These are phyloP conservation scores for Terebella lapidaria DNA, from an alignment of 2,888 invertebrate species.

Conservation along the genomic window DNA sequence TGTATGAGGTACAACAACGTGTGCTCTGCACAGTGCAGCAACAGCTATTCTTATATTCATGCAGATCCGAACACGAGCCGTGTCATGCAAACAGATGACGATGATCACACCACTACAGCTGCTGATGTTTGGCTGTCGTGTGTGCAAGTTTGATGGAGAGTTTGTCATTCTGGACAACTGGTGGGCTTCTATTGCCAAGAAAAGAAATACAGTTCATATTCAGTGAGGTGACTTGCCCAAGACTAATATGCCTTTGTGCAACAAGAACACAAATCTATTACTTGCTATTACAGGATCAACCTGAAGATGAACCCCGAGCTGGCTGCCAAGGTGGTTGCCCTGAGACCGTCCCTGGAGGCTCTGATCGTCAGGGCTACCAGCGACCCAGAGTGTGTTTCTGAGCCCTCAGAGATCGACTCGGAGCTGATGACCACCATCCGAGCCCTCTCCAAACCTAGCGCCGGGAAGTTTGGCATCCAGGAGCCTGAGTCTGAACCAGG, in stretches of 20 bases:
- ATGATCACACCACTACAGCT: conserved; percentile 93
- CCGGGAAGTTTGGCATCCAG: conserved; percentile 55
- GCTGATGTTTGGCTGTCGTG: conserved; percentile 83
- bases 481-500: conserved; percentile 8
- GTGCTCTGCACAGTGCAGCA: too few relatives aligned
- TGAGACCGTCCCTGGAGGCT: conserved; percentile 83
- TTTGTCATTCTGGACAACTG: conserved; percentile 81
- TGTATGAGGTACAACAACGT: too few relatives aligned
- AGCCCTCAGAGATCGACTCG: conserved; percentile 64
- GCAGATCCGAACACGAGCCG: conserved; percentile 83
- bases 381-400: conserved; percentile 71
- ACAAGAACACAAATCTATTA: not conserved
- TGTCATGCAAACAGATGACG: conserved; percentile 92
- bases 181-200: conserved; percentile 54
- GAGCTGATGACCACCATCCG: conserved; percentile 66
- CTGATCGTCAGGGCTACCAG: conserved; percentile 75
- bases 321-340: conserved; percentile 77
- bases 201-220: not conserved
- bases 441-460: conserved; percentile 70
- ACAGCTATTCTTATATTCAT: too few relatives aligned
- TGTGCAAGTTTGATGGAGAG: conserved; percentile 68
- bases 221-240: not conserved
- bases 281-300: conserved; percentile 62
- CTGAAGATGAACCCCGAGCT: conserved; percentile 73
- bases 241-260: not conserved